phyloP scores from a whole-genome alignment of 2,888 invertebrate species.

The Phalangium opilio region DNA sequence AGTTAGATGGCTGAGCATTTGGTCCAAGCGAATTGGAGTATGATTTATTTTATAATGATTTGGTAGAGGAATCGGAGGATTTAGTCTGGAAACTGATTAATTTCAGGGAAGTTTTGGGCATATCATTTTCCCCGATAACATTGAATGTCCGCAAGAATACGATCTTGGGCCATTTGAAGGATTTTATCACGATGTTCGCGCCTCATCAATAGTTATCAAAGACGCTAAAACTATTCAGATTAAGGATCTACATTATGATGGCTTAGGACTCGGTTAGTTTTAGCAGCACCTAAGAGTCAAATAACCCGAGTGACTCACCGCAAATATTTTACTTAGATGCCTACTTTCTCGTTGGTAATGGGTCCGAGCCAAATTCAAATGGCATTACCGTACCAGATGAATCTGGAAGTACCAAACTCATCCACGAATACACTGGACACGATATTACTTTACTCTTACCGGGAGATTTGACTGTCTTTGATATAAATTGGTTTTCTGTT shows the following conservation, averaged over 20 bases:
- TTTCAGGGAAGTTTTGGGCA: slow-evolving; percentile 22
- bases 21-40: slow-evolving; percentile 22
- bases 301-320: too few relatives aligned
- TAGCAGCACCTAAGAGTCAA: too few relatives aligned
- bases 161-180: slow-evolving; percentile 73
- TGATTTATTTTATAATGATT: background rate
- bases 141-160: slow-evolving; percentile 36
- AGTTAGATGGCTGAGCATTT: slow-evolving; percentile 22
- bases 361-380: slow-evolving; percentile 53
- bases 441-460: slow-evolving; percentile 81
- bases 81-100: too few relatives aligned
- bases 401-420: slow-evolving; percentile 48
- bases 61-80: too few relatives aligned
- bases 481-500: slow-evolving; percentile 78
- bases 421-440: slow-evolving; percentile 74
- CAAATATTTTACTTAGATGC: slow-evolving; percentile 39
- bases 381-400: slow-evolving; percentile 81
- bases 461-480: slow-evolving; percentile 65
- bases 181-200: slow-evolving; percentile 69
- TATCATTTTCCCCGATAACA: slow-evolving; percentile 19
- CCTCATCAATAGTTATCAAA: slow-evolving; percentile 78
- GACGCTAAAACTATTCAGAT: slow-evolving; percentile 73
- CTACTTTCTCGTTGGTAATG: slow-evolving; percentile 88
- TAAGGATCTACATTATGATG: slow-evolving; percentile 81
- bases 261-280: slow-evolving; percentile 49